Evolutionary conservation across 2,888 invertebrate genomes (phyloP), one percentile per base, ranked within the genome.

Genomic region (Alcis repandata): DNA sequence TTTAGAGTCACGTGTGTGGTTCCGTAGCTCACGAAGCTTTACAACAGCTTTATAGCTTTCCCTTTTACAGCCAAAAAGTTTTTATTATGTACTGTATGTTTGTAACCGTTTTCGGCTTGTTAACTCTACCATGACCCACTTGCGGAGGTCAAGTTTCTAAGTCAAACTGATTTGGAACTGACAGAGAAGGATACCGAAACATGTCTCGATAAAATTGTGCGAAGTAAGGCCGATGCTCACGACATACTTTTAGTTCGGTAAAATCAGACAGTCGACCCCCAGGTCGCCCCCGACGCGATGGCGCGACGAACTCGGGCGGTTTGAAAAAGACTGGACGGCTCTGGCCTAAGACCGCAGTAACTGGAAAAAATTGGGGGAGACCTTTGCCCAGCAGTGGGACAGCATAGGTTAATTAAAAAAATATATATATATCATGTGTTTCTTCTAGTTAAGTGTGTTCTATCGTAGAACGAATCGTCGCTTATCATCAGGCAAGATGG

Each of bases 21-120:
- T 33, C 17, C 32, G 17, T 33, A 33, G 22, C 46, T 45, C 19
- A 9, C 4, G 10, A 1, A 48, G 27, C 15, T 48, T 46, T 49
- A 17, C 10, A 15, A 17, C 27, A 27, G 46, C 17, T 49, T 49
- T 49, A 49, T 49, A 49, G 49, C 11, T 33, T 33, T 33, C 11
- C 48, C 27, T 49, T 33, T 32, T 33, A 49, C 17, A 33, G 49
- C 49, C 11, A 8, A 33, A n/a, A 49, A 49, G 33, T 49, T 49
- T 49, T 49, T 49, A 49, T 49, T 49, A 27, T 6, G 27, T 27
- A 9, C 49, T 9, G 17, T 6, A 32, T 49, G 20, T 4, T 49
- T 32, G 48, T 48, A 49, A 46, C 22, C 22, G 17, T 33, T 49
- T 33, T 33, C 13, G 4, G 11, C 17, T 49, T 49, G 33, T 33